Evolutionary conservation across 1,140 invertebrate genomes (phyloP).

Genomic region (Lordiphosa stackelbergi): DNA sequence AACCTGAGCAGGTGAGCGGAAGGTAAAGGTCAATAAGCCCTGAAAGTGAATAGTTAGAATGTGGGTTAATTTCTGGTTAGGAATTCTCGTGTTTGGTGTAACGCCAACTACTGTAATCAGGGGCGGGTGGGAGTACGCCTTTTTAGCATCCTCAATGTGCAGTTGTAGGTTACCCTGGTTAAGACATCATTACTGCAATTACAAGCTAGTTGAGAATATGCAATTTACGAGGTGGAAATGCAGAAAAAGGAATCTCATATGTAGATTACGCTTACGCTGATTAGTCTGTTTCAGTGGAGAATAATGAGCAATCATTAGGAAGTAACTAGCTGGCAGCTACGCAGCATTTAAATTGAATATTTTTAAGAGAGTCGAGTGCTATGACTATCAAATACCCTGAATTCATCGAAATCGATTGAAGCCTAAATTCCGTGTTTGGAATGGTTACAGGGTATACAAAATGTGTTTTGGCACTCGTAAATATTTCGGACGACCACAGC

Average conservation of each 20-base stretch:
- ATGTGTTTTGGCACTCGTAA: constrained; percentile 2
- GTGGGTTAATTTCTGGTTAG: constrained; percentile 14
- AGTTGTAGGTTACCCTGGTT: constrained; percentile 2
- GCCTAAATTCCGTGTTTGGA: too few species aligned
- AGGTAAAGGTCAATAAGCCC: background rate
- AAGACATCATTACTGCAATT: constrained; percentile 35
- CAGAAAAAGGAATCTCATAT: constrained; percentile 14
- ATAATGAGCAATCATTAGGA: constrained; percentile 1
- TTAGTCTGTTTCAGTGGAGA: constrained; percentile 6
- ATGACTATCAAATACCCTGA: too few species aligned
- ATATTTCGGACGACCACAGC: constrained; percentile 41
- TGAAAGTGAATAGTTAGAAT: constrained; percentile 11
- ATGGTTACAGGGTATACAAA: too few species aligned
- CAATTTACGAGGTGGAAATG: constrained; percentile 18
- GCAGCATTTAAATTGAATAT: too few species aligned
- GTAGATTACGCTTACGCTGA: constrained; percentile 17
- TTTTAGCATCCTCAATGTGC: constrained; percentile 6
- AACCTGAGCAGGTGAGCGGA: constrained; percentile 27
- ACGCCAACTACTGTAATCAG: constrained; percentile 3
- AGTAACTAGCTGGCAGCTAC: background rate
- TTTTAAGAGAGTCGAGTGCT: too few species aligned
- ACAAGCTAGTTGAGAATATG: constrained; percentile 28
- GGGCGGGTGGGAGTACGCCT: constrained; percentile 14
- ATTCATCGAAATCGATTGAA: too few species aligned
- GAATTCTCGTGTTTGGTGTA: background rate